Conservation (phyloP, 2,888 invertebrate genomes). For the Timandra comae region DNA sequence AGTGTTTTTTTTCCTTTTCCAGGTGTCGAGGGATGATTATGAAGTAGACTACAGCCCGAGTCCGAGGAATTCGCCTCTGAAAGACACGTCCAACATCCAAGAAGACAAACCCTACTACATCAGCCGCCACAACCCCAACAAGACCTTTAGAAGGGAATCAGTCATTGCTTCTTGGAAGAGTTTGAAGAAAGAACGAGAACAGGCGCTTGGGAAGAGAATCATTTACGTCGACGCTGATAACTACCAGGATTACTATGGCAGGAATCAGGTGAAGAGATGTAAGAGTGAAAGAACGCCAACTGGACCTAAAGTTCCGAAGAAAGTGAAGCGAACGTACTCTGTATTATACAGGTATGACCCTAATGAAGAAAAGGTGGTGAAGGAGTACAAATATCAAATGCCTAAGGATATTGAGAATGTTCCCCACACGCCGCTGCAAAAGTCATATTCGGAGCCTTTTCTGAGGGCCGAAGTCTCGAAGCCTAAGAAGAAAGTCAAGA, state of each 20-base stretch:
- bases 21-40: constrained; percentile 70
- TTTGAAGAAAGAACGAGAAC: constrained; percentile 68
- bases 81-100: constrained; percentile 67
- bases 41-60: constrained; percentile 63
- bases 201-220: constrained; percentile 62
- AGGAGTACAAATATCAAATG: constrained; percentile 66
- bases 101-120: constrained; percentile 60
- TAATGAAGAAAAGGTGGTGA: constrained; percentile 63
- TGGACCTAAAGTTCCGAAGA: constrained; percentile 48
- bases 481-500: constrained; percentile 68
- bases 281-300: constrained; percentile 61
- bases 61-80: constrained; percentile 62
- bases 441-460: constrained; percentile 61
- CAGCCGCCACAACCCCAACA: constrained; percentile 71
- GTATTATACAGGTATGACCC: constrained; percentile 67
- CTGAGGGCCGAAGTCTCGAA: constrained; percentile 42
- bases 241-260: constrained; percentile 65
- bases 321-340: constrained; percentile 67
- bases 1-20: constrained; percentile 39
- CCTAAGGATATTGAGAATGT: constrained; percentile 38
- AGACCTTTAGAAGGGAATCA: constrained; percentile 67
- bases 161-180: constrained; percentile 73
- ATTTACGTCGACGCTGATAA: constrained; percentile 63
- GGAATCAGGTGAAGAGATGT: constrained; percentile 66
- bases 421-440: constrained; percentile 39